Conservation (phyloP, 1,140 invertebrate species). For the Drosophila tropicalis region DNA sequence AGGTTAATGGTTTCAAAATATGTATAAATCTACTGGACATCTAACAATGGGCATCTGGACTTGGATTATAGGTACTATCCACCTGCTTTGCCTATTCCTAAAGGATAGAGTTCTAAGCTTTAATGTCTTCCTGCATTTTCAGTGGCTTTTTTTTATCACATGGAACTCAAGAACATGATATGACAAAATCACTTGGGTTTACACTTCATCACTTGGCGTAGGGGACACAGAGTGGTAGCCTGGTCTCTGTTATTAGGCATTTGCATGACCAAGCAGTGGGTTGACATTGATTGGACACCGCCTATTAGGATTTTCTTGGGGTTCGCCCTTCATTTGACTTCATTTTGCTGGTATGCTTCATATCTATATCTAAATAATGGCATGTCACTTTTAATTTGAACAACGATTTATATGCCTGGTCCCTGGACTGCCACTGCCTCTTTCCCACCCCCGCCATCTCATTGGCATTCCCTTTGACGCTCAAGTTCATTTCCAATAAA, state of each 20-base stretch:
- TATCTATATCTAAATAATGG: constrained; percentile 71
- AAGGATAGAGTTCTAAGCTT: neutral
- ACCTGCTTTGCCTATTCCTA: no score
- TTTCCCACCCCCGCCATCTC: no score
- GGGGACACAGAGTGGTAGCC: neutral
- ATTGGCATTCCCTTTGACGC: constrained; percentile 24
- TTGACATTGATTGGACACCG: constrained; percentile 42
- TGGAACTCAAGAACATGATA: neutral
- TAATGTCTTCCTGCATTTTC: neutral
- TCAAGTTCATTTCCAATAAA: constrained; percentile 65
- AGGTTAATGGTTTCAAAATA: no score
- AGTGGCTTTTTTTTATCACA: neutral
- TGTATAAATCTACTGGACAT: no score
- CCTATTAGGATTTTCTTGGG: constrained; percentile 25
- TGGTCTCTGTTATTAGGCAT: constrained; percentile 4
- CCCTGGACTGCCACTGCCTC: constrained; percentile 2
- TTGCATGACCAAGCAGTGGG: constrained; percentile 38
- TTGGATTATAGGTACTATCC: no score
- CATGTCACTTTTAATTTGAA: constrained; percentile 79
- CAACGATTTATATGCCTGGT: constrained; percentile 62
- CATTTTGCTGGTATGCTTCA: constrained; percentile 30
- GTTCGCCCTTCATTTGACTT: constrained; percentile 54
- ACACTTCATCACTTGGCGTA: neutral
- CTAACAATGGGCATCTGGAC: no score
- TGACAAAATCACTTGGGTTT: constrained; percentile 8